Base-by-base conservation (phyloP, 2,888 invertebrate genomes). In the Amphimallon solstitiale region DNA sequence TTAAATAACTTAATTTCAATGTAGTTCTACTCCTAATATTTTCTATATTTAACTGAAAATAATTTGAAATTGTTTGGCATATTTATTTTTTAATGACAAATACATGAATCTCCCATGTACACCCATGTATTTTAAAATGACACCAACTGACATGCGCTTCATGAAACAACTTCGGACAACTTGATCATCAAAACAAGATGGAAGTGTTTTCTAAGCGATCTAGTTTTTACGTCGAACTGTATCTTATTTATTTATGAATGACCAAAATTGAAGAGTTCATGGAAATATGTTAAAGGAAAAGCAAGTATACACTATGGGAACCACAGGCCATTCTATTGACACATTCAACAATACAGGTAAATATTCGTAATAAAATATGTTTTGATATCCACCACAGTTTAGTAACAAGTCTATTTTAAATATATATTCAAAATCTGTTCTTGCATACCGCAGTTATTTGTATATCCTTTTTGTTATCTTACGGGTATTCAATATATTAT, bases 341-440 rank as follows among this genome's bases (percentile, higher is more conserved):
- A 73, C 78, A 34, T 80, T 79, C 70, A 80, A 79, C 69, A 75
- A 79, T 71, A 74, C 79, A 70, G 80, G 81, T 80, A 72, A 68
- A 72, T 54, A 15, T 14, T 9, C 14, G 7, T 69, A 7, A 48
- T 49, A 2, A 15, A 34, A 34, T 54, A 14, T 12, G 14, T 37
- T 52, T 29, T 29, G 6, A 29, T 9, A 3, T 29, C 1, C 6
- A 1, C 2, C 2, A 1, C 9, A 29, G 5, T 2, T 29, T 5
- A 29, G 6, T 34, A 15, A 14, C 14, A 43, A 54, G 9, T 54
- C 14, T 37, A 54, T 38, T 54, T 54, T 34, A n/a, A n/a, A 61
- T 62, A 35, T 43, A 34, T 43, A 21, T 65, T 29, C 15, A 45
- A 12, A 21, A 29, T 4, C 23, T 23, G 2, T 23, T 23, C 5